Evolutionary conservation across 64 coral and sea anemone genomes (phyloP).

Genomic region (Dendronephthya gigantea): DNA sequence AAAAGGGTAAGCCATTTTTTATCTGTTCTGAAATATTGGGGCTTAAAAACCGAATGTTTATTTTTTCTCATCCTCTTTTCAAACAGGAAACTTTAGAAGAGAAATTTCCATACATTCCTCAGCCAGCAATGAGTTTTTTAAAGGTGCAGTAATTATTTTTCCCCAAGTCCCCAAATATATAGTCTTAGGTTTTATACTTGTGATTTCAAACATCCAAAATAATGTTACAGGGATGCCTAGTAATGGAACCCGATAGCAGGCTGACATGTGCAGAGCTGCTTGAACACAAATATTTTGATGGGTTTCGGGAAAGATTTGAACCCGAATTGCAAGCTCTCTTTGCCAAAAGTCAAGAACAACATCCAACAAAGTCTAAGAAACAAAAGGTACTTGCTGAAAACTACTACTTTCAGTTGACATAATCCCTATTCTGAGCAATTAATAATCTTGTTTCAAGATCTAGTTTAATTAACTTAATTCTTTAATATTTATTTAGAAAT

Average conservation of each 20-base stretch:
- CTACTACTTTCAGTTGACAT: too few species aligned
- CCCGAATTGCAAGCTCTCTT: conserved; percentile 46
- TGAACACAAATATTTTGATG: conserved; percentile 66
- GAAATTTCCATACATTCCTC: conserved; percentile 62
- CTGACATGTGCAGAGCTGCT: conserved; percentile 74
- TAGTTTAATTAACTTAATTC: too few species aligned
- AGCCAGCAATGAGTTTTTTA: conserved; percentile 66
- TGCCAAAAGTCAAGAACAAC: conserved; percentile 20
- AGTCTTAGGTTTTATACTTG: background rate
- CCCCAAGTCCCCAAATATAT: background rate
- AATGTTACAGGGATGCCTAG: conserved; percentile 75
- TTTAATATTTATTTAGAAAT: background rate
- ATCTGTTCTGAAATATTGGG: too few species aligned
- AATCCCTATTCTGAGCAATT: too few species aligned
- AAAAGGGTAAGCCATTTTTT: conserved; percentile 55
- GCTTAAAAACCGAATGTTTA: too few species aligned
- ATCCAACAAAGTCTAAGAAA: background rate
- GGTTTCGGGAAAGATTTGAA: conserved; percentile 50
- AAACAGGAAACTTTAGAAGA: conserved; percentile 80
- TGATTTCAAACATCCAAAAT: background rate
- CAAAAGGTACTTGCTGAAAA: background rate
- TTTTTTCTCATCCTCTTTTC: background rate
- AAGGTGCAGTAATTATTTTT: conserved; percentile 64
- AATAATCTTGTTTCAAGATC: too few species aligned
- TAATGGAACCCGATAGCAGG: conserved; percentile 66